Percentiles rank a stretch among this genome's conserved stretches.
Evolutionary conservation across 2,888 invertebrate species (phyloP).

Genomic region (Temnothorax rugatulus): DNA sequence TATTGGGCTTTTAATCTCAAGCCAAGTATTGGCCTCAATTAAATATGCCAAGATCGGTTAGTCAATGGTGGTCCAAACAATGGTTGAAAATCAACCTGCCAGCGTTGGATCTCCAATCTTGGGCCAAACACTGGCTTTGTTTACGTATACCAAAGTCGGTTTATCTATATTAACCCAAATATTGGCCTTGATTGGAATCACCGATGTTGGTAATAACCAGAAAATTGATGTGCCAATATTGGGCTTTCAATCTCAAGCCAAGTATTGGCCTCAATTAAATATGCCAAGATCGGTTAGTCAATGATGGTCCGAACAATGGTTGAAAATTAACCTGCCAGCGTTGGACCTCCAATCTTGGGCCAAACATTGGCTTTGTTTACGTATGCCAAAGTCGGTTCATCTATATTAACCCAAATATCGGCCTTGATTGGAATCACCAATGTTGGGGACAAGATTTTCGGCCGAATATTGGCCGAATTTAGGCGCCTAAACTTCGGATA

Average conservation of each 20-base stretch:
- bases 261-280: no score
- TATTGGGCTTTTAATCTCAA: no score
- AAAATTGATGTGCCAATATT: no score
- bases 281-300: no score
- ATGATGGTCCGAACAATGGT: no score
- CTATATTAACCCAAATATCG: background rate
- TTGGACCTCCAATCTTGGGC: background rate
- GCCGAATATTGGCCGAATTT: conserved; percentile 4
- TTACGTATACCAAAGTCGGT: background rate
- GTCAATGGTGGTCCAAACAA: no score
- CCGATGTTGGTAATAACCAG: background rate
- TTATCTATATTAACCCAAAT: background rate
- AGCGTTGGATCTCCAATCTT: background rate
- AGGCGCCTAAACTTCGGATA: background rate
- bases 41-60: no score
- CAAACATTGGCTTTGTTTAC: background rate
- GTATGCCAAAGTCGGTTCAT: background rate
- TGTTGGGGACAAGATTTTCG: background rate
- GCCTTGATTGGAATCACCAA: background rate
- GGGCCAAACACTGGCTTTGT: background rate
- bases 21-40: no score
- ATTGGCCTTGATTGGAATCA: background rate
- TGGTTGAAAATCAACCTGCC: background rate
- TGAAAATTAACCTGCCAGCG: background rate
- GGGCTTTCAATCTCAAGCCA: no score